phyloP scores from a whole-genome alignment of 1,140 invertebrate genomes.

The Brachionus rotundiformis region DNA sequence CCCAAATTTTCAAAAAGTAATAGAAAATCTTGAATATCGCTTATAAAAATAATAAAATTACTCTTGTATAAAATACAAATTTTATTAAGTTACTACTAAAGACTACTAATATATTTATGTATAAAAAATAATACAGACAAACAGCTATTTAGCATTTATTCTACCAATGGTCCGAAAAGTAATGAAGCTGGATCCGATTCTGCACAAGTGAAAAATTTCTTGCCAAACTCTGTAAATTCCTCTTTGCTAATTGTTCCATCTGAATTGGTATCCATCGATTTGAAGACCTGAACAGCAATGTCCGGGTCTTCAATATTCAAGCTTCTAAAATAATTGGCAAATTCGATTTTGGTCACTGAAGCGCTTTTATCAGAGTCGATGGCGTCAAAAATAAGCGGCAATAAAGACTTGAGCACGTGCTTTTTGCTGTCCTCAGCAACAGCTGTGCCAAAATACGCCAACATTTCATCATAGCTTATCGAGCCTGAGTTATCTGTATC shows the following conservation, averaged over 20 bases:
- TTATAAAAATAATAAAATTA: too few species aligned
- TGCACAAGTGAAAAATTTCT: slow-evolving; percentile 10
- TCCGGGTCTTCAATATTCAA: slow-evolving; percentile 7
- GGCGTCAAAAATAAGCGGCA: slow-evolving; percentile 43
- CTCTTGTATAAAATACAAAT: too few species aligned
- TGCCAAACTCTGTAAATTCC: slow-evolving; percentile 41
- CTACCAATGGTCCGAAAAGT: slow-evolving; percentile 38
- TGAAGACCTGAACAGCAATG: neutral
- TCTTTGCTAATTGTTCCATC: slow-evolving; percentile 43
- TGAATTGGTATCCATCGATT: slow-evolving; percentile 34
- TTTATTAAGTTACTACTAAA: too few species aligned
- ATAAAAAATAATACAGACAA: neutral
- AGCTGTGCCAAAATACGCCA: neutral
- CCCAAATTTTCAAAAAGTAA: too few species aligned
- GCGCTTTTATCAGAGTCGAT: slow-evolving; percentile 39
- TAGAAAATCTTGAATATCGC: too few species aligned
- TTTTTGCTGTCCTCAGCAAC: neutral
- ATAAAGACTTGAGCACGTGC: neutral
- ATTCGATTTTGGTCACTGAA: slow-evolving; percentile 34
- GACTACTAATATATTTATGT: too few species aligned
- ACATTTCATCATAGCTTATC: slow-evolving; percentile 17
- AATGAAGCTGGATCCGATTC: slow-evolving; percentile 5
- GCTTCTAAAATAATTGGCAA: slow-evolving; percentile 51
- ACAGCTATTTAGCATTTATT: neutral
- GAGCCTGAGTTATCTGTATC: slow-evolving; percentile 10